A percentile compares a stretch with the other conserved stretches of the same genome.
Conservation (phyloP, 2,797 vertebrate species). For the Amazonetta brasiliensis region DNA sequence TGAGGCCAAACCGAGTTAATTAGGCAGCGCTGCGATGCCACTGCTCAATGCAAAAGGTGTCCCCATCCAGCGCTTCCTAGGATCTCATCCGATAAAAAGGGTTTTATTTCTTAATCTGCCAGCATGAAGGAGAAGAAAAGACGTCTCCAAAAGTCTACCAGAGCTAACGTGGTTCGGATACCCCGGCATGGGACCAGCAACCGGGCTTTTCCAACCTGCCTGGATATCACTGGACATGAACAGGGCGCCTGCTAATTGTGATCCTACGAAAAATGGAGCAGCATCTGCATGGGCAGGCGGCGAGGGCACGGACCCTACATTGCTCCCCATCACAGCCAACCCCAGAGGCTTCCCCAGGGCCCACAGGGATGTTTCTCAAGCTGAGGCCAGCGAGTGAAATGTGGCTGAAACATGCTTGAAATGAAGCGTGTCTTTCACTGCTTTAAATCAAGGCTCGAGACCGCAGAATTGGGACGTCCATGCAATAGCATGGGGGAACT, state of each 20-base stretch:
- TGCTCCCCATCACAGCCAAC: background rate
- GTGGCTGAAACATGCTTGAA: background rate
- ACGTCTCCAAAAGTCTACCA: background rate
- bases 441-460: background rate
- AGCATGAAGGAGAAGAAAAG: background rate
- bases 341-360: background rate
- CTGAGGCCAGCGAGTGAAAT: background rate
- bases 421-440: background rate
- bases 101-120: background rate
- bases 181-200: background rate
- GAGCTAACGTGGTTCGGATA: background rate
- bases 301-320: background rate
- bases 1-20: background rate
- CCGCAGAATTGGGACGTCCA: background rate
- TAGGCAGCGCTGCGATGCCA: background rate
- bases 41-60: background rate
- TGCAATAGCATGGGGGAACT: background rate
- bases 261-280: background rate
- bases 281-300: background rate
- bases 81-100: background rate
- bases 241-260: background rate
- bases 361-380: fast-evolving
- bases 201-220: background rate
- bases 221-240: background rate
- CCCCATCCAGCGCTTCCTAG: background rate